Evolutionary conservation across 2,888 invertebrate species (phyloP), one percentile per base, ranked within the genome.

Genomic region (Calliphora vomitoria): DNA sequence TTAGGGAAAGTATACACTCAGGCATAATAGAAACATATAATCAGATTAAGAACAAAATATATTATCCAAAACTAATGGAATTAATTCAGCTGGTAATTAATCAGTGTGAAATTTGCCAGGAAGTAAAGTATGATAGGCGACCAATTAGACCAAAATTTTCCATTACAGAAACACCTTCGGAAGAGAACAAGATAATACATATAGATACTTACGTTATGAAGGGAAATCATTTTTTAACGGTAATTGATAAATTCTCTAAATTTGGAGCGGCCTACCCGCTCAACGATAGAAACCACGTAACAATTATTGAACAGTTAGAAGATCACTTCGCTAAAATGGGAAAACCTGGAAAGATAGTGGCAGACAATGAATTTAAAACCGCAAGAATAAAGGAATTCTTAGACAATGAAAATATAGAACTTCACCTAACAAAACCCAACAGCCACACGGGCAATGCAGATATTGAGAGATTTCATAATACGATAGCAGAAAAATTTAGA

Each of bases 311-410:
- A 55, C 35, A 80, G 18, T 25, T 71, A 58, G 79, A 84, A 25
- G 69, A 82, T 1, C 85, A 88, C 31, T 58, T 87, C 6, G 38
- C 86, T 15, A 87, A 78, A 86, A 38, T 89, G 18, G 86, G 85
- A 11, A 87, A 87, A 76, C 85, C 68, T 50, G n/a, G 20, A 31
- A 78, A 87, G 80, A 85, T 86, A 69, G 41, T 72, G 15, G 85
- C 88, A 44, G 86, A 86, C 31, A 89, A 89, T 72, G 89, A 89
- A 86, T 89, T 89, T 60, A 89, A 88, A 60, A 62, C 83, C n/a
- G 41, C 58, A 71, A 80, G 76, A 58, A 82, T 87, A 66, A 88
- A 82, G 38, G 80, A 87, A 75, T 88, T 81, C 62, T 38, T 86
- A 53, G 79, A 74, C 53, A 82, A 87, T 10, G 85, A 89, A 64